A percentile compares a stretch with the other conserved stretches of the same genome.
phyloP scores from a whole-genome alignment of 2,113 vertebrate genomes.

The Mormoops blainvillei region DNA sequence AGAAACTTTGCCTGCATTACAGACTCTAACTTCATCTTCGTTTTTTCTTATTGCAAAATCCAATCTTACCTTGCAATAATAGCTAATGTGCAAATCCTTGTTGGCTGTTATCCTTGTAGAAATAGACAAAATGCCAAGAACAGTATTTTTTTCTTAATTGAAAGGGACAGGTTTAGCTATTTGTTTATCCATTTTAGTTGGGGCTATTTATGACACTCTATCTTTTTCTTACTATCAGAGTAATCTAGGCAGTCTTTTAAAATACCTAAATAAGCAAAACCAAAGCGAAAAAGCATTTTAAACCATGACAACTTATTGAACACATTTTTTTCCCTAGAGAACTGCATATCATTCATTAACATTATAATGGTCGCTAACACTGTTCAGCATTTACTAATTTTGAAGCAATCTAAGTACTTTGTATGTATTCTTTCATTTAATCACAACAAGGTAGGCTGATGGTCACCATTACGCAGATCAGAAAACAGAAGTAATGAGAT shows the following conservation, averaged over 20 bases:
- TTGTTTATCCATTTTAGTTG: conserved; percentile 1
- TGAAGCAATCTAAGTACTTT: background rate
- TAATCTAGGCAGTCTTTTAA: conserved; percentile 9
- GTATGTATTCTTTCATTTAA: background rate
- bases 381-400: background rate
- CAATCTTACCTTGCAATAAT: background rate
- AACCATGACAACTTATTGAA: background rate
- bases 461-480: background rate
- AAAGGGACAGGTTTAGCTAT: background rate
- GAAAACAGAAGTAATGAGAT: background rate
- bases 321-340: background rate
- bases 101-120: background rate
- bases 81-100: background rate
- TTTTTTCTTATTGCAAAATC: background rate
- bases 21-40: background rate
- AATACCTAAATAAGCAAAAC: background rate
- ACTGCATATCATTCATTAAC: background rate
- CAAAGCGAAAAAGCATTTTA: background rate
- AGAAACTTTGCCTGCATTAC: background rate
- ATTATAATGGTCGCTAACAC: background rate
- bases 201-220: background rate
- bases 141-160: background rate
- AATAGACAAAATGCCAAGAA: background rate
- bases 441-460: background rate
- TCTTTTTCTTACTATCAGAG: background rate